Evolutionary conservation across 2,113 vertebrate species (phyloP).

Genomic region (Bubo bubo): DNA sequence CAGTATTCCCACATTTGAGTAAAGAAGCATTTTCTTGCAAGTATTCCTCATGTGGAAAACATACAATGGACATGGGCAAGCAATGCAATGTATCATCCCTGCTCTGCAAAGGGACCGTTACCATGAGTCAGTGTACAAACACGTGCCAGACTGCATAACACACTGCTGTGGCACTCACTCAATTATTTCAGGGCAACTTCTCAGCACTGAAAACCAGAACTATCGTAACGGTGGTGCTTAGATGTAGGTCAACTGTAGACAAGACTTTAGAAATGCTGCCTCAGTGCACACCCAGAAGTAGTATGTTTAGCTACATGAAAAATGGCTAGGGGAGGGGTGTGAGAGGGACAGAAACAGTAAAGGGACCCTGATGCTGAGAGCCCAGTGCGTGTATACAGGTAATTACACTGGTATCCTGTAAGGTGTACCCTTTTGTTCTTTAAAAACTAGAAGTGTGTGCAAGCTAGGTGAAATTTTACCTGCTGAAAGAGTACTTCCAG

Average conservation of each 20-base stretch:
- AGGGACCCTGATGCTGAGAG: background rate
- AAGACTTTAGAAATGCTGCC: background rate
- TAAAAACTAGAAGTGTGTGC: background rate
- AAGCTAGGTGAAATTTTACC: background rate
- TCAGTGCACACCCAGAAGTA: background rate
- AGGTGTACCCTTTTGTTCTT: background rate
- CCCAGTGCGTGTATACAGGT: background rate
- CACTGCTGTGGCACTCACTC: background rate
- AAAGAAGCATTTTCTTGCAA: slow-evolving; percentile 14
- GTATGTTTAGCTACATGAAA: background rate
- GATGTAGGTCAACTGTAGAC: background rate
- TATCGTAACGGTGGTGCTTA: background rate
- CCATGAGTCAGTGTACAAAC: background rate
- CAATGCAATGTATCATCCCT: background rate
- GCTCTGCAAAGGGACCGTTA: background rate
- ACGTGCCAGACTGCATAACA: background rate
- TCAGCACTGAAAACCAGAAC: background rate
- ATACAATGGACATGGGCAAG: background rate
- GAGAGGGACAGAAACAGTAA: background rate
- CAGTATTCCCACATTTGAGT: slow-evolving; percentile 16
- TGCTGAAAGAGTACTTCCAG: background rate
- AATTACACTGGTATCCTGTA: background rate
- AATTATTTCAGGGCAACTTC: background rate
- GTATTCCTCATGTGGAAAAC: background rate
- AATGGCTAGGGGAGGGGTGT: background rate